Evolutionary conservation across 2,888 invertebrate species (phyloP).

Genomic region (Lasioglossum zephyrum): DNA sequence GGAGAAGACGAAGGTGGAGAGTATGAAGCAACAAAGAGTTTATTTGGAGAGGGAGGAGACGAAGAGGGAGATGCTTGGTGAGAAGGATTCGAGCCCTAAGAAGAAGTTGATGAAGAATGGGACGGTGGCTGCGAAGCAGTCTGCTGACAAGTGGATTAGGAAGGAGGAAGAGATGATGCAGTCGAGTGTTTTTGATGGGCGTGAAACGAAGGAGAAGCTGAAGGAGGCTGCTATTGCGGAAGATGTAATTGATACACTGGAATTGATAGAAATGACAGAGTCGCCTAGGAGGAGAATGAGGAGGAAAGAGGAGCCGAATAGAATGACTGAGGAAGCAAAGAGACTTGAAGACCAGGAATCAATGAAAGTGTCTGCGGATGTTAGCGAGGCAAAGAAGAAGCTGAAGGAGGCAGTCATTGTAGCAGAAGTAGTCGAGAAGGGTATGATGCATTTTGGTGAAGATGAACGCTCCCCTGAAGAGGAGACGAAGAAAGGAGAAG

Average conservation of each 20-base stretch:
- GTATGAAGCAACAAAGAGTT: neutral
- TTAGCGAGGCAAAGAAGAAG: neutral
- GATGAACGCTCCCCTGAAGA: neutral
- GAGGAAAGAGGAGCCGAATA: neutral
- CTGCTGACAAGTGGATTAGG: neutral
- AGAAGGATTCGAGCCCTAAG: neutral
- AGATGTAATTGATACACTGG: neutral
- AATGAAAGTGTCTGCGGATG: neutral
- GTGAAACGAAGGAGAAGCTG: neutral
- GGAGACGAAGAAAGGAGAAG: neutral
- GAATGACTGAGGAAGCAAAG: neutral
- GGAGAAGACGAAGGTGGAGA: slow-evolving; percentile 5
- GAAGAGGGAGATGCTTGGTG: neutral
- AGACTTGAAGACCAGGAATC: neutral
- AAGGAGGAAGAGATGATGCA: neutral
- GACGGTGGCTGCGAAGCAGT: neutral
- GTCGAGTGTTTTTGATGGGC: neutral
- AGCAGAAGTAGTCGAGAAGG: neutral
- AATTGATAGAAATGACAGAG: neutral
- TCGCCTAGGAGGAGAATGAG: neutral
- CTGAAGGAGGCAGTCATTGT: neutral
- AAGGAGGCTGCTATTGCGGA: neutral
- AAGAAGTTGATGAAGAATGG: neutral
- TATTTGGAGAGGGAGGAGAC: neutral
- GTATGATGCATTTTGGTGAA: neutral